These are phyloP conservation scores for Ceratothoa steindachneri DNA, from an alignment of 2,888 invertebrate genomes.

Conservation along the genomic window DNA sequence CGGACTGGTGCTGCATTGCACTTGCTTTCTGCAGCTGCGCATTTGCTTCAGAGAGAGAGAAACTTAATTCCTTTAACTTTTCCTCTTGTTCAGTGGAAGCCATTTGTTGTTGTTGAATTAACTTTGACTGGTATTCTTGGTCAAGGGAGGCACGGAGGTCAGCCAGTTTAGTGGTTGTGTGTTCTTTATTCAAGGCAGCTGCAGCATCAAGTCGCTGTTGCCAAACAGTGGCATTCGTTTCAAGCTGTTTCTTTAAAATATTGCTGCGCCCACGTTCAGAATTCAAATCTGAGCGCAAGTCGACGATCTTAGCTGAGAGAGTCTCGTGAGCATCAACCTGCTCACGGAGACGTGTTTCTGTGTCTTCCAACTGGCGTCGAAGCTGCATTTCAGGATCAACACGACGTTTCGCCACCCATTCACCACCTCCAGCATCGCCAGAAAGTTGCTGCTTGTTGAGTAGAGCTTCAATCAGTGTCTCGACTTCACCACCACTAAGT, in stretches of 20 bases:
- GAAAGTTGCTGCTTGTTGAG: background rate
- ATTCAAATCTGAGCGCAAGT: constrained; percentile 59
- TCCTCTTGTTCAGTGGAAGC: constrained; percentile 15
- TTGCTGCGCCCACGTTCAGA: constrained; percentile 63
- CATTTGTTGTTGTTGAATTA: constrained; percentile 24
- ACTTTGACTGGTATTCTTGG: constrained; percentile 29
- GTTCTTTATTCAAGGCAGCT: background rate
- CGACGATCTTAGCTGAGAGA: constrained; percentile 35
- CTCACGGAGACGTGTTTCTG: background rate
- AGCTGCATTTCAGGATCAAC: background rate
- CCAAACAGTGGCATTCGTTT: constrained; percentile 50
- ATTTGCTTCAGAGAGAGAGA: constrained; percentile 23
- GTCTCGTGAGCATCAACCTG: constrained; percentile 47
- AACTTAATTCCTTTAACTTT: constrained; percentile 14
- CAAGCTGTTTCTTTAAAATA: constrained; percentile 59
- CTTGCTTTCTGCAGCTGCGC: constrained; percentile 11
- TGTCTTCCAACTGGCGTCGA: background rate
- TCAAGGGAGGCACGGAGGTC: constrained; percentile 25
- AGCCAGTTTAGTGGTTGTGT: background rate
- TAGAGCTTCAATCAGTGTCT: background rate
- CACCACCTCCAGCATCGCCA: background rate
- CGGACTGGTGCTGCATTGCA: background rate
- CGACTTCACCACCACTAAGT: background rate
- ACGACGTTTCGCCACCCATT: background rate
- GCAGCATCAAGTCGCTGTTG: constrained; percentile 20